Conservation (phyloP, 2,797 vertebrate species). For the Liparis tanakae region DNA sequence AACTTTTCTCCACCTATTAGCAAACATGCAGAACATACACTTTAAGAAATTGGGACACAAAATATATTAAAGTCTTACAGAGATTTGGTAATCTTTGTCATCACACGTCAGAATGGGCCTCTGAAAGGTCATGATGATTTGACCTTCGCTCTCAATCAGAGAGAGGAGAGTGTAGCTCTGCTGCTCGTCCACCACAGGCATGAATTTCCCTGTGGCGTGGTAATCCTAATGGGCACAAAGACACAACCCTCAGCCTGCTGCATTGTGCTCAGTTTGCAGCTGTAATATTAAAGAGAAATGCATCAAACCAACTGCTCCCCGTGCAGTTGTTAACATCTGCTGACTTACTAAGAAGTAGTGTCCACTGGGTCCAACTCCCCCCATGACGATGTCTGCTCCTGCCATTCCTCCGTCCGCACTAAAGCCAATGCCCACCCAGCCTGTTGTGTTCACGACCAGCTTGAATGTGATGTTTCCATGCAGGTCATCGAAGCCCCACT, state of each 20-base stretch:
- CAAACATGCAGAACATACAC: not conserved
- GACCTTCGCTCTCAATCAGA: conserved; percentile 71
- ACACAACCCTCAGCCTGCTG: not conserved
- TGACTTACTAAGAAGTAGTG: conserved; percentile 84
- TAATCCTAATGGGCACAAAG: conserved; percentile 75
- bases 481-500: conserved; percentile 80
- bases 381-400: conserved; percentile 82
- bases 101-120: conserved; percentile 78
- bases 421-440: conserved; percentile 85
- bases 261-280: not conserved
- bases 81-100: conserved; percentile 78
- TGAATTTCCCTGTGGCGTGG: conserved; percentile 67
- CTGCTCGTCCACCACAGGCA: conserved; percentile 73
- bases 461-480: conserved; percentile 78
- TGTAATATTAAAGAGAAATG: not conserved
- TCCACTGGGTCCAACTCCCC: conserved; percentile 73
- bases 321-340: not conserved
- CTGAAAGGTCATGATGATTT: conserved; percentile 82
- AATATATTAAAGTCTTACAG: conserved; percentile 69
- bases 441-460: conserved; percentile 77
- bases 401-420: conserved; percentile 74
- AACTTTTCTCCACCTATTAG: not conserved
- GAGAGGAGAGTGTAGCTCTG: conserved; percentile 84
- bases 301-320: not conserved
- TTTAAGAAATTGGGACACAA: not conserved